Conservation (phyloP, 2,797 vertebrate genomes). For the Mormyrus proboscirostris region DNA sequence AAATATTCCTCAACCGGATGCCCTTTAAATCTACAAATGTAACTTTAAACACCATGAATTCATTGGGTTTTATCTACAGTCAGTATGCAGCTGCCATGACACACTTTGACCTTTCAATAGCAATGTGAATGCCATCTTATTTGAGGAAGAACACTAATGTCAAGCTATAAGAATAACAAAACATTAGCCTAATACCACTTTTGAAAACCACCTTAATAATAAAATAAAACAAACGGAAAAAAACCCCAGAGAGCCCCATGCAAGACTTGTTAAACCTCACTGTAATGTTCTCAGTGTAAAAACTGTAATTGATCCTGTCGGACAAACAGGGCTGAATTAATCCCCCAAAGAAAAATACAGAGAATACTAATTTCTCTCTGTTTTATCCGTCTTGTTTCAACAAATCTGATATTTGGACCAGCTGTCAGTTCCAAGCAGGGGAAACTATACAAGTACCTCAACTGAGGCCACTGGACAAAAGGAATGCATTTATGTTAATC, state of each 20-base stretch:
- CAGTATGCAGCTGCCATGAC: not conserved
- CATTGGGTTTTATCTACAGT: not conserved
- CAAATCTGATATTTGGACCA: not conserved
- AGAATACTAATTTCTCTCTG: not conserved
- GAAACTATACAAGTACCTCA: not conserved
- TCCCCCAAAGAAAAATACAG: not conserved
- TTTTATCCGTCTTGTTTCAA: not conserved
- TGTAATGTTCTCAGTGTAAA: not conserved
- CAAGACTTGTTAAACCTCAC: not conserved
- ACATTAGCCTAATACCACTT: not conserved
- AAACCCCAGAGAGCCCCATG: not conserved
- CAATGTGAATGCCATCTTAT: not conserved
- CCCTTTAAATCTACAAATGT: conserved; percentile 34
- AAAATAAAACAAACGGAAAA: not conserved
- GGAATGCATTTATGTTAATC: not conserved
- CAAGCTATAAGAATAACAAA: not conserved
- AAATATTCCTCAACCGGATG: conserved; percentile 31
- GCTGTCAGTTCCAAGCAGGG: not conserved
- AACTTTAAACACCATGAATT: not conserved
- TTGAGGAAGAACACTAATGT: too few species aligned
- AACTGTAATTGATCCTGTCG: not conserved
- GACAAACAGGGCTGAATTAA: not conserved
- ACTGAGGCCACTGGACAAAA: not conserved
- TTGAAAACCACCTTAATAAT: not conserved
- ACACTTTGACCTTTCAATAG: not conserved